phyloP scores from a whole-genome alignment of 2,797 vertebrate species.

The Coracias cyanogaster region DNA sequence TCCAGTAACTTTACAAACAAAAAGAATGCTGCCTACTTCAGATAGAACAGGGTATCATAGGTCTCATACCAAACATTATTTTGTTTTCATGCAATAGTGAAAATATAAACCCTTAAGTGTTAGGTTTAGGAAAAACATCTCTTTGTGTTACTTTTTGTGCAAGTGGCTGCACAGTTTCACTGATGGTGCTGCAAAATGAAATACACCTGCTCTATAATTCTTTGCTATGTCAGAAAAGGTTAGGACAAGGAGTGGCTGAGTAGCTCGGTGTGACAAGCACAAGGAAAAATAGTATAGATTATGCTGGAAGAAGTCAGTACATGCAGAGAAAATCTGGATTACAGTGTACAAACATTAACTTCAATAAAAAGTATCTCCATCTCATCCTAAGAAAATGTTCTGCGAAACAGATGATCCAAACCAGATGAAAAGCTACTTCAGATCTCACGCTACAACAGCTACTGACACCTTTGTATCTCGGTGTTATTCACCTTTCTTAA shows the following conservation, averaged over 20 bases:
- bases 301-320: background rate
- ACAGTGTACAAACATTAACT: background rate
- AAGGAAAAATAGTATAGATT: rapidly evolving
- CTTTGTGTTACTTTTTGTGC: background rate
- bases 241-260: background rate
- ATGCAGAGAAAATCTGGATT: background rate
- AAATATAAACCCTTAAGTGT: background rate
- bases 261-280: background rate
- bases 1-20: background rate
- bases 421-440: background rate
- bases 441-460: background rate
- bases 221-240: background rate
- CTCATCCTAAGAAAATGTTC: background rate
- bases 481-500: background rate
- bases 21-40: background rate
- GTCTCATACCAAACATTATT: background rate
- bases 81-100: background rate
- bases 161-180: background rate
- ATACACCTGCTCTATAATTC: background rate
- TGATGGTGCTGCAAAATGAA: background rate
- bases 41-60: background rate
- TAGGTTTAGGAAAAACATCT: background rate
- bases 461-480: background rate
- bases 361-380: background rate
- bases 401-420: background rate